These are phyloP conservation scores for Monochamus alternatus DNA, from an alignment of 2,888 invertebrate genomes.

Conservation along the genomic window DNA sequence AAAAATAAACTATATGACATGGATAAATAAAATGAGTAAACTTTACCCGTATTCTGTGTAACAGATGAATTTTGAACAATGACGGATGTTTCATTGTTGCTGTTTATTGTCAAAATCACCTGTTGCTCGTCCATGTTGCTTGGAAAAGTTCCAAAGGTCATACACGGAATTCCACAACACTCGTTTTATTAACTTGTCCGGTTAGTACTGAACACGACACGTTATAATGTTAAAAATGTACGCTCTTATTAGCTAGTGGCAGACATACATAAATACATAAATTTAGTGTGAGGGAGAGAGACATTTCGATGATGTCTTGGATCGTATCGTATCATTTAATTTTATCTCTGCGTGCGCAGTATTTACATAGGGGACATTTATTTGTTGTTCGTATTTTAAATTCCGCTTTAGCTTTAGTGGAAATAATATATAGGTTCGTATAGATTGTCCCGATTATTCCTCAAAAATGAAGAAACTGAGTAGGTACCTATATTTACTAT, in stretches of 20 bases:
- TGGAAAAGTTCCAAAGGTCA: conserved; percentile 62
- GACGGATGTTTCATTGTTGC: conserved; percentile 63
- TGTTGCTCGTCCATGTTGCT: conserved; percentile 64
- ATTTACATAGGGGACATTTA: neutral
- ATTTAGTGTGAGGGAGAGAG: conserved; percentile 22
- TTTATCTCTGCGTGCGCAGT: conserved; percentile 40
- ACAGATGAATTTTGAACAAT: conserved; percentile 64
- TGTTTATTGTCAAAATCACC: conserved; percentile 64
- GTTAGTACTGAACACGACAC: conserved; percentile 44
- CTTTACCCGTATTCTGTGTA: conserved; percentile 54
- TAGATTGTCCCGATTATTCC: no score
- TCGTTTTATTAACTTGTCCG: conserved; percentile 47
- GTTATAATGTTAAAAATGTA: conserved; percentile 24
- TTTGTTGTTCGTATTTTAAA: neutral
- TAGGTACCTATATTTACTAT: no score
- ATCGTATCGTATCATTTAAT: conserved; percentile 27
- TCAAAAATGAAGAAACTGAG: no score
- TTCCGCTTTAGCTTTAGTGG: neutral
- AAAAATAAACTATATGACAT: conserved; percentile 18
- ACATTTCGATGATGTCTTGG: conserved; percentile 30
- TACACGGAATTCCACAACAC: conserved; percentile 56
- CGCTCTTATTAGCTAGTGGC: conserved; percentile 5
- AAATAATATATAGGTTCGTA: neutral
- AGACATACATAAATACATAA: neutral
- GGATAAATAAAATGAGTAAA: conserved; percentile 41